A percentile compares a stretch with the other conserved stretches of the same genome.
These are phyloP conservation scores for Mesorhabditis belari DNA, from an alignment of 2,888 invertebrate species.

Conservation along the genomic window DNA sequence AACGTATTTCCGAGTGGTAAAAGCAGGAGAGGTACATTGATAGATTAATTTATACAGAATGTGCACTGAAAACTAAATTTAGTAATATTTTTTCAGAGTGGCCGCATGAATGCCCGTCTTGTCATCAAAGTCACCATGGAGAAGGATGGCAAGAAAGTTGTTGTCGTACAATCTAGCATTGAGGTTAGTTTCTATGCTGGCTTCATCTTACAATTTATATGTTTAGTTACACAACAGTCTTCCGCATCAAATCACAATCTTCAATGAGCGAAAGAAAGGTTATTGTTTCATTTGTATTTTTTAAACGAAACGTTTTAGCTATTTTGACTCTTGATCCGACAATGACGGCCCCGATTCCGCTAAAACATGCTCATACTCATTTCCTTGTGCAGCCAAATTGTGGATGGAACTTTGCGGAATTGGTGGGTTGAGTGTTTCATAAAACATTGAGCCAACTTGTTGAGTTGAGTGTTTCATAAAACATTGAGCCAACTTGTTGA, in stretches of 20 bases:
- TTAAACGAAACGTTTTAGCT: neutral
- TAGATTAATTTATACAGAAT: neutral
- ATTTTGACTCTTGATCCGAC: neutral
- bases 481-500: too few species aligned
- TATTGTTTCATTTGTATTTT: neutral
- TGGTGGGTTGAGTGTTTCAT: too few species aligned
- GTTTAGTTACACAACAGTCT: constrained; percentile 25
- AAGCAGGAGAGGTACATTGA: constrained; percentile 18
- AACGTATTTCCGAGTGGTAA: constrained; percentile 68
- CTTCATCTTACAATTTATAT: too few species aligned
- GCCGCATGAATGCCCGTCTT: constrained; percentile 66
- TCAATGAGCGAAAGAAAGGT: constrained; percentile 12
- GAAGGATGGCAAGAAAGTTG: constrained; percentile 85
- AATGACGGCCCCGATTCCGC: neutral
- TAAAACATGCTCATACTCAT: neutral
- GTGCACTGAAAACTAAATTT: neutral
- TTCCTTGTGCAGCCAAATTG: neutral
- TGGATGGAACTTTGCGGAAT: neutral
- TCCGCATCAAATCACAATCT: constrained; percentile 28
- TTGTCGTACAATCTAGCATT: constrained; percentile 83
- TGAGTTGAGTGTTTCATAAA: too few species aligned
- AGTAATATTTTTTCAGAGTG: constrained; percentile 4
- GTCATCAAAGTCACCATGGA: constrained; percentile 85
- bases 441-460: too few species aligned
- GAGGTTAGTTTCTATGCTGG: too few species aligned